These are phyloP conservation scores for Pomatorhinus ruficollis DNA, from an alignment of 2,113 vertebrate species.

Conservation along the genomic window DNA sequence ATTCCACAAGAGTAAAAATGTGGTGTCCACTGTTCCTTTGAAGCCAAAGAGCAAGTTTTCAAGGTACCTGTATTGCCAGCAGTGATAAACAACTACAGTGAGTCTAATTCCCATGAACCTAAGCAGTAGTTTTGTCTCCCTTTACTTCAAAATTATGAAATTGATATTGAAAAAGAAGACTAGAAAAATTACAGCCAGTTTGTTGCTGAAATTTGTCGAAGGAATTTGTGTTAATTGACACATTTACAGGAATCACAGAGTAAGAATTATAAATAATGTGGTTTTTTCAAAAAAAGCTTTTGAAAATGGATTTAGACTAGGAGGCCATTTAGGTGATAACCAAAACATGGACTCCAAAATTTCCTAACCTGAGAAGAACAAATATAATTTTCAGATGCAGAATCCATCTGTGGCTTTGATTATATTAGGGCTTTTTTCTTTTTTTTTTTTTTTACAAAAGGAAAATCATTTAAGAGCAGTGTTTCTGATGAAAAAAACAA, in stretches of 20 bases:
- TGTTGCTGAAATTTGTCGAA: background rate
- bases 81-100: background rate
- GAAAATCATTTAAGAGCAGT: background rate
- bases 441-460: background rate
- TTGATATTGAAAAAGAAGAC: background rate
- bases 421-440: background rate
- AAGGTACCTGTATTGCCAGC: background rate
- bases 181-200: background rate
- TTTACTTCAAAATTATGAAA: background rate
- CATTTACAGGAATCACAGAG: background rate
- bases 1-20: background rate
- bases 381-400: background rate
- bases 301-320: background rate
- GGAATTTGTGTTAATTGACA: background rate
- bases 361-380: background rate
- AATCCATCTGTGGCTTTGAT: background rate
- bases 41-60: background rate
- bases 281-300: accelerated
- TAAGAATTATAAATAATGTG: background rate
- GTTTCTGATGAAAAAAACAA: background rate
- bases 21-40: background rate
- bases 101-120: background rate
- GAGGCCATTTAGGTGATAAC: background rate
- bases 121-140: background rate
- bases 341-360: background rate